Base-by-base conservation (phyloP, 2,888 invertebrate species). In the Isotomurus palustris region DNA sequence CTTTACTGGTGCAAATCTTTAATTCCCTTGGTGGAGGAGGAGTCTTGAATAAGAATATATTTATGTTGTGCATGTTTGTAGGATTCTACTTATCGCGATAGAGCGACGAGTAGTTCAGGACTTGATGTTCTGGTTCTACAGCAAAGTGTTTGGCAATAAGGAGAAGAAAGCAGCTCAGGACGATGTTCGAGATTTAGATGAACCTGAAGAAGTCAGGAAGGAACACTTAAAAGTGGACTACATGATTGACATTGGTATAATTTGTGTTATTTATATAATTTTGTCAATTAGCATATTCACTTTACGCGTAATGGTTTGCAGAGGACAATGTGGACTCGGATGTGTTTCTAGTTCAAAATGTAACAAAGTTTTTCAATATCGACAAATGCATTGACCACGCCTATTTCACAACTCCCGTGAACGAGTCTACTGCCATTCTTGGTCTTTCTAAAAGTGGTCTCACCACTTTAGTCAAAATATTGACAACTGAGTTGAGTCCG, bases 131-230 rank as follows among this genome's bases (percentile, higher is more conserved):
- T 53, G 48, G n/a, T 6, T 58, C 2, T 1, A 27, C 3, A 19
- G 25, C n/a, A 59, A 59, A 12, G 27, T 38, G 8, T 25, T 21
- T 22, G 50, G 50, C 21, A 35, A 50, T 25, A 36, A 40, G 10
- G 50, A 50, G 22, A 17, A 38, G 25, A 50, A 36, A 6, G 36
- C 36, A 14, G 24, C 38, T 22, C 14, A 35, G 21, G 40, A 40
- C 4, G 50, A 50, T 24, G 21, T 25, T 35, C 19, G 54, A 27
- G 41, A 47, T 12, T 19, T 47, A 5, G 62, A 63, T 6, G 62
- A 63, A 24, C 59, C 59, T n/a, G 62, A 63, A 35, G 59, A 63
- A 48, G 62, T 63, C 0, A 63, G 60, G 24, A n/a, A 59, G 4
- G 62, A 63, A 41, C 62, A 63, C 55, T 38, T 35, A 21, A 56